Base-by-base conservation (phyloP, 2,113 vertebrate genomes). In the Regulus satrapa region DNA sequence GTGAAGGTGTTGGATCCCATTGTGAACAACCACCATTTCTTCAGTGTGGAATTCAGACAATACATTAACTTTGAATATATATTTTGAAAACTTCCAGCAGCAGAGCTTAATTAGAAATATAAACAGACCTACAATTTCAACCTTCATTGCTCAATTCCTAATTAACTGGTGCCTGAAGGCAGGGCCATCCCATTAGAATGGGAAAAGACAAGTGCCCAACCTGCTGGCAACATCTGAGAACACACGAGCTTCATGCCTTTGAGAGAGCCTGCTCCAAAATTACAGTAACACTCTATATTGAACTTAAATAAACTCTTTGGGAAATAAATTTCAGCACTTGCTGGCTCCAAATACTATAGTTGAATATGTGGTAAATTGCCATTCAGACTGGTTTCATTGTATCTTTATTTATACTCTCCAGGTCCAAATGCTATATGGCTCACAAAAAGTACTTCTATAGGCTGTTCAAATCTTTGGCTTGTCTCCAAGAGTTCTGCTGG, bases 271-370 rank as follows among this genome's bases (percentile, higher is more conserved):
- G 19, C 28, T 81, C 72, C 63, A 78, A 92, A 89, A 91, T 82
- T 56, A 56, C 25, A 43, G 31, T 26, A 79, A 92, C 31, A 38
- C 29, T 14, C 6, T 56, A 45, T 29, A 20, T 25, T 67, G 64
- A 69, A 63, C 52, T 41, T 28, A 85, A 88, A 54, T 34, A 66
- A 79, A 38, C 19, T 51, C 59, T 23, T 16, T 24, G 12, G 31
- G 28, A 91, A 76, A 80, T 29, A 94, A 81, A 83, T 83, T 51
- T 74, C 55, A 92, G 52, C 45, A 32, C 43, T 67, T 45, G 40
- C 46, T 94, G 73, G 46, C 74, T 84, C 2, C 1, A 40, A n/a
- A 34, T 9, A n/a, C 40, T 71, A 3, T 4, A 52, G 51, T 4
- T 59, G 46, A 80, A 31, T 55, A 43, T 21, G 43, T 25, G 73